Evolutionary conservation across 2,888 invertebrate species (phyloP).

Genomic region (Yponomeuta plumbellus): DNA sequence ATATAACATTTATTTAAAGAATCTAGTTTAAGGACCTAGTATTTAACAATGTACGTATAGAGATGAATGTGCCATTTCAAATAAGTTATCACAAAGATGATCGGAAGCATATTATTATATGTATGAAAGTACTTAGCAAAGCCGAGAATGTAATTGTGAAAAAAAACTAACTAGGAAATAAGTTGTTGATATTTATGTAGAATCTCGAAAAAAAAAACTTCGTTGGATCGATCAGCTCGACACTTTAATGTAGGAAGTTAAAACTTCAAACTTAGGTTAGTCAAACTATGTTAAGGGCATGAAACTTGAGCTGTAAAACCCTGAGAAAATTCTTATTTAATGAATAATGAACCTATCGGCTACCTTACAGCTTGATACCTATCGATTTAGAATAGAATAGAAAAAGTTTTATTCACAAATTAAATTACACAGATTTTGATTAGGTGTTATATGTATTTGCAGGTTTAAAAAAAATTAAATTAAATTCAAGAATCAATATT

Average conservation of each 20-base stretch:
- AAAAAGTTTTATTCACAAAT: too few relatives aligned
- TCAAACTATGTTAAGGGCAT: neutral
- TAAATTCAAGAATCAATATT: too few relatives aligned
- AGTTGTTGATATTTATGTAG: slow-evolving; percentile 12
- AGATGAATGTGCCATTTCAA: slow-evolving; percentile 10
- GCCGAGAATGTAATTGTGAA: neutral
- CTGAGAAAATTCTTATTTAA: neutral
- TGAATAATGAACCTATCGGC: neutral
- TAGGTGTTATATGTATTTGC: too few relatives aligned
- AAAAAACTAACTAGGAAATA: slow-evolving; percentile 2
- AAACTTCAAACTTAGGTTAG: slow-evolving; percentile 7
- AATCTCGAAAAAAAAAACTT: slow-evolving; percentile 1
- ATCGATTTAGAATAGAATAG: too few relatives aligned
- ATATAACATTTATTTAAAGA: too few relatives aligned
- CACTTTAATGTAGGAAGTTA: slow-evolving; percentile 5
- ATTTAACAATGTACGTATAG: neutral
- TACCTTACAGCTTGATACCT: too few relatives aligned
- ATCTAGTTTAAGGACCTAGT: neutral
- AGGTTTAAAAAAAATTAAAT: too few relatives aligned
- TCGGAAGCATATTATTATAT: neutral
- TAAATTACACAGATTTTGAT: too few relatives aligned
- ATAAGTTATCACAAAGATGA: neutral
- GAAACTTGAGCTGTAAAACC: neutral
- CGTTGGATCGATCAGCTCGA: neutral
- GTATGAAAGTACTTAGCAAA: neutral